These are phyloP conservation scores for Phania funesta DNA, from an alignment of 2,888 invertebrate genomes.

Conservation along the genomic window DNA sequence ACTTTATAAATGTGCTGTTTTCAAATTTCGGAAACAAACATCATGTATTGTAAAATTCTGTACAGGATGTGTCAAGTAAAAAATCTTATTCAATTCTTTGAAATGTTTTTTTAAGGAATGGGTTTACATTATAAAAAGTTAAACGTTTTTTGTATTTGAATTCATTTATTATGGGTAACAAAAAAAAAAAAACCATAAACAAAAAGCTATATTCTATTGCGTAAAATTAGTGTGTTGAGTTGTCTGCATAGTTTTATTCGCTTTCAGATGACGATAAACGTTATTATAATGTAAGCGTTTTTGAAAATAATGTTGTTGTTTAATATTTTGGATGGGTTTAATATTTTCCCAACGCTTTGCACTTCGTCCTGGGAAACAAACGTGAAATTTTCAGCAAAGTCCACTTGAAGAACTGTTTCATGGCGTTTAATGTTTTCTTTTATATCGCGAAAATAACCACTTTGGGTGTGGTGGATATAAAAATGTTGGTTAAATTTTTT, in stretches of 20 bases:
- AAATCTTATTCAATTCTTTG: neutral
- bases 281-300: no score
- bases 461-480: neutral
- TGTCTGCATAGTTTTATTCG: no score
- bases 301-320: no score
- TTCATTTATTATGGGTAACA: conserved; percentile 3
- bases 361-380: no score
- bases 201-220: no score
- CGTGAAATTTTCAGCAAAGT: no score
- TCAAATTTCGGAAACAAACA: no score
- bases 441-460: neutral
- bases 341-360: neutral
- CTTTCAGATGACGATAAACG: no score
- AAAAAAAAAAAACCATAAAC: no score
- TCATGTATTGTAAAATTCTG: neutral
- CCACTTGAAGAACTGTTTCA: no score
- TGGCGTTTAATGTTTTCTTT: neutral
- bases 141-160: neutral
- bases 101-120: neutral
- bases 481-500: conserved; percentile 2
- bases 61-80: neutral
- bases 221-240: conserved; percentile 2
- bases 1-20: no score
- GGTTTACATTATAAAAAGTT: neutral
- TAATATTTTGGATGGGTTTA: no score